Percentiles rank a stretch among this genome's conserved stretches.
Conservation (phyloP, 2,888 invertebrate genomes). For the Sisyra nigra region DNA sequence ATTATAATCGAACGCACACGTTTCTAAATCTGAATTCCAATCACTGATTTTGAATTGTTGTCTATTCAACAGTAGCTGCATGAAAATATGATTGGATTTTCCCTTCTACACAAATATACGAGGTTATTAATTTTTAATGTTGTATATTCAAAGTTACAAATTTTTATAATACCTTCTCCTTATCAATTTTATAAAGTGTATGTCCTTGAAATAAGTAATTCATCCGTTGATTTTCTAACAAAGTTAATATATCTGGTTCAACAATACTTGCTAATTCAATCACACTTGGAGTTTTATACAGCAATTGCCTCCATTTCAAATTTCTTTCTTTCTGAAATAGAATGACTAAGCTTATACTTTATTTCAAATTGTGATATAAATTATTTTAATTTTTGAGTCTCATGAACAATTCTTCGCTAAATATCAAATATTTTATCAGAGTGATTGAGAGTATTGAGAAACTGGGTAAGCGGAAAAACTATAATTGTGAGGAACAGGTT, state of each 20-base stretch:
- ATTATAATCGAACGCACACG: not conserved
- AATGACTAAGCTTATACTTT: not conserved
- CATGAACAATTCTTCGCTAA: too few species aligned
- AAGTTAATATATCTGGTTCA: not conserved
- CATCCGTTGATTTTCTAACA: constrained; percentile 1
- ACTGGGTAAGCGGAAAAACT: too few species aligned
- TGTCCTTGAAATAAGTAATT: not conserved
- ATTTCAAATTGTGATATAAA: too few species aligned
- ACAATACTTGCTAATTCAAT: not conserved
- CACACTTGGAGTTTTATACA: constrained; percentile 3
- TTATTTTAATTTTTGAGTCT: too few species aligned
- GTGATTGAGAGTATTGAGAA: too few species aligned
- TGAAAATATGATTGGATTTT: not conserved
- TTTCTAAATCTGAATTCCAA: not conserved
- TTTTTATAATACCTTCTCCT: constrained; percentile 4
- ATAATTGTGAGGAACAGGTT: too few species aligned
- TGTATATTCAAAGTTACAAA: not conserved
- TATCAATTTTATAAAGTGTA: constrained; percentile 3
- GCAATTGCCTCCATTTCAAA: constrained; percentile 1
- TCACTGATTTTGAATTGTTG: not conserved
- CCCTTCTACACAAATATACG: not conserved
- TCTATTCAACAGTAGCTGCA: not conserved
- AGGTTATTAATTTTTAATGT: not conserved
- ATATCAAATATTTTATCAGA: too few species aligned
- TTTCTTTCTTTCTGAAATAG: constrained; percentile 3